phyloP scores from a whole-genome alignment of 92 coral and sea anemone genomes.

The Umimayanthus kanabou region DNA sequence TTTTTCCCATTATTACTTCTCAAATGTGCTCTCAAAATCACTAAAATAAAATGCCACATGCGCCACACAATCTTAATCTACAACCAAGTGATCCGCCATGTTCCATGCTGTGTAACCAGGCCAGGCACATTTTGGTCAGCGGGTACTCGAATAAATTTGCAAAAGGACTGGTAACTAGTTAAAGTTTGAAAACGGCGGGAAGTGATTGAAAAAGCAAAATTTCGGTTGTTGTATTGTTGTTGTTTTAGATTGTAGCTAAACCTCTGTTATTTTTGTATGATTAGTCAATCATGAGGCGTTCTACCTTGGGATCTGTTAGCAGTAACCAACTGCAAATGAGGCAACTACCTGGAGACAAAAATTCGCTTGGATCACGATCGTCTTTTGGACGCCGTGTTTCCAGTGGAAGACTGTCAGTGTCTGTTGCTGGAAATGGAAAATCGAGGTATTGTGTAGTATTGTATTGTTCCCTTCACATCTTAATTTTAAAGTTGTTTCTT shows the following conservation, averaged over 20 bases:
- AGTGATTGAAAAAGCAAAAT: background rate
- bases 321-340: constrained; percentile 40
- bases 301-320: constrained; percentile 32
- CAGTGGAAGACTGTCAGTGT: constrained; percentile 29
- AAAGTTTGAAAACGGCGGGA: constrained; percentile 43
- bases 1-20: constrained; percentile 72
- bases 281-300: constrained; percentile 25
- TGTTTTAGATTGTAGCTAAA: background rate
- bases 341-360: constrained; percentile 23
- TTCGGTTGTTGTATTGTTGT: background rate
- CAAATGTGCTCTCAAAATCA: background rate
- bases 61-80: too few relatives aligned
- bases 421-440: constrained; percentile 32
- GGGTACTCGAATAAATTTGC: background rate
- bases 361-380: constrained; percentile 31
- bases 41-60: too few relatives aligned
- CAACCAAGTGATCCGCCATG: background rate
- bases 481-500: background rate
- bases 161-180: constrained; percentile 10
- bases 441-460: constrained; percentile 2
- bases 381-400: constrained; percentile 32
- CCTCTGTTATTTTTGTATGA: background rate
- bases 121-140: background rate
- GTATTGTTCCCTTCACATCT: background rate
- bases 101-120: background rate